Conservation (phyloP, 1,140 invertebrate species). For the Caenorhabditis remanei region DNA sequence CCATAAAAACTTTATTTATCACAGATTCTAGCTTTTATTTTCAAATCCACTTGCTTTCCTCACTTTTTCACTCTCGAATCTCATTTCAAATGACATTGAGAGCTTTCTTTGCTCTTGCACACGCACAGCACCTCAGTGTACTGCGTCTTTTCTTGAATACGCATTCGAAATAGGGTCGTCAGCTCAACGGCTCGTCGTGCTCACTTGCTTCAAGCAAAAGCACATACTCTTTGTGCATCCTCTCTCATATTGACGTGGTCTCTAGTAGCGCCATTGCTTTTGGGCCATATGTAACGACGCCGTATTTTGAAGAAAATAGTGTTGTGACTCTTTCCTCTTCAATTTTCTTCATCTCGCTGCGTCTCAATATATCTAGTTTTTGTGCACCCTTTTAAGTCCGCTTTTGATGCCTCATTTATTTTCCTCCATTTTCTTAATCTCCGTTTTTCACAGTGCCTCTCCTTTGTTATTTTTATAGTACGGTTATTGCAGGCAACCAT, state of each 20-base stretch:
- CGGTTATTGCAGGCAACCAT: neutral
- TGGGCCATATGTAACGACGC: constrained; percentile 6
- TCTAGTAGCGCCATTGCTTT: neutral
- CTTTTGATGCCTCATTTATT: neutral
- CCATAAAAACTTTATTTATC: neutral
- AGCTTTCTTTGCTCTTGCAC: neutral
- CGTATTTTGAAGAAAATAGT: constrained; percentile 19
- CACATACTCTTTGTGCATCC: neutral
- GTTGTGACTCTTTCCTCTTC: neutral
- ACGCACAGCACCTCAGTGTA: neutral
- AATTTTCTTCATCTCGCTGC: neutral
- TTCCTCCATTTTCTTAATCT: neutral
- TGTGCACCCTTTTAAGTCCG: neutral
- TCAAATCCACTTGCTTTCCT: neutral
- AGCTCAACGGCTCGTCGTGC: neutral
- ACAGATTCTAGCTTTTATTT: neutral
- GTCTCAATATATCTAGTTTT: neutral
- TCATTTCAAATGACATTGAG: constrained; percentile 8
- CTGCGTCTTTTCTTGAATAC: neutral
- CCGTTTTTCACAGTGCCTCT: neutral
- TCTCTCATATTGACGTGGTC: neutral
- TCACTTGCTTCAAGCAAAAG: constrained; percentile 12
- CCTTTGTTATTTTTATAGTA: neutral
- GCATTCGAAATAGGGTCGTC: neutral
- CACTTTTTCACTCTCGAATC: neutral